Evolutionary conservation across 2,113 vertebrate genomes (phyloP), one percentile per base, ranked within the genome.

Genomic region (Bubo bubo): DNA sequence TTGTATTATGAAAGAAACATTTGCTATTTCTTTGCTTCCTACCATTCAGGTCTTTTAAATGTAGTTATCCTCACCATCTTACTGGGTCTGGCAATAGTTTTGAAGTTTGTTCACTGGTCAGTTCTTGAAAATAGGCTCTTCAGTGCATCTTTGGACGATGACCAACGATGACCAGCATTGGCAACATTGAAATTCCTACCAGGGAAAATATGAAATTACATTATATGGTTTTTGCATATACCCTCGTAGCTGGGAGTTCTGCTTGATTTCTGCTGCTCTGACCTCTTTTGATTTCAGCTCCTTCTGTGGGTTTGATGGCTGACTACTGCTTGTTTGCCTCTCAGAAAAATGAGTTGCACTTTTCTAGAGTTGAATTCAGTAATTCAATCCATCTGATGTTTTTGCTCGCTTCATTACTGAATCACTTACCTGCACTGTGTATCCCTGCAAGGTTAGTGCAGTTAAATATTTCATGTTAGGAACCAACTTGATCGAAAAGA

Each of bases 21-120:
- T 93, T 97, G 89, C 90, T 96, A 94, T 97, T 90, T 79, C 88
- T 94, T 94, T 94, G 92, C 93, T 97, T 93, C 88, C 92, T 95
- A 89, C 95, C 90, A 93, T 93, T 97, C 90, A 94, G 96, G 95
- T 97, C 97, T 97, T 94, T 96, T 90, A 93, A 88, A 94, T 95
- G 90, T 95, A 97, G 98, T 98, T 97, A 97, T 92, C 97, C 97
- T 98, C 96, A 97, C 97, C 98, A 96, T 98, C 94, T 98, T 98
- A 98, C 98, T 98, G 93, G 96, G 67, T 97, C 94, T 98, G 95
- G 96, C 89, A 92, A 80, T 96, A 67, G 70, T 83, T 93, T 76
- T 92, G 75, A 86, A 76, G 82, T 88, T 91, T 71, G 32, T 96
- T 96, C 93, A 90, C 88, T 96, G 96, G 86, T 97, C 97, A 96